Percentiles rank a stretch among this genome's conserved stretches.
These are phyloP conservation scores for Rhea pennata DNA, from an alignment of 2,113 vertebrate species.

Conservation along the genomic window DNA sequence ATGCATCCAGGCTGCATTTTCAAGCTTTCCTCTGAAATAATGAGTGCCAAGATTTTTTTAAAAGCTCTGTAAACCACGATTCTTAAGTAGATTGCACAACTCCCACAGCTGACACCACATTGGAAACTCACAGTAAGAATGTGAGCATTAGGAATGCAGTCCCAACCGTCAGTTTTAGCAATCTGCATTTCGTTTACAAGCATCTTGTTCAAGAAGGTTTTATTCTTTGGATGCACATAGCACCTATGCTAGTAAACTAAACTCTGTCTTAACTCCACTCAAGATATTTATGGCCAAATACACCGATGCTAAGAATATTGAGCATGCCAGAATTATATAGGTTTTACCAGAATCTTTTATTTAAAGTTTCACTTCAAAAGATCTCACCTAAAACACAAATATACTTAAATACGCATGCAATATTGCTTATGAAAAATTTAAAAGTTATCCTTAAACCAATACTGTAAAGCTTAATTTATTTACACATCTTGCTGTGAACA, in stretches of 20 bases:
- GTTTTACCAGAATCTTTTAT: conserved; percentile 41
- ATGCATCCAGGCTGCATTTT: not conserved
- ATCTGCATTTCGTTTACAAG: not conserved
- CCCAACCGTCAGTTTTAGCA: not conserved
- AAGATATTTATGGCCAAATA: not conserved
- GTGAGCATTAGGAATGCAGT: not conserved
- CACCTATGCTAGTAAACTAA: not conserved
- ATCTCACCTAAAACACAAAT: conserved; percentile 9
- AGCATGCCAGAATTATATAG: not conserved
- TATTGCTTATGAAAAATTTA: conserved; percentile 29
- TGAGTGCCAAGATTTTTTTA: not conserved
- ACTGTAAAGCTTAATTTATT: conserved; percentile 49
- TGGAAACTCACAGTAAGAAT: not conserved
- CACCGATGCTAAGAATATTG: not conserved
- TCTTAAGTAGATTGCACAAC: not conserved
- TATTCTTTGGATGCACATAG: not conserved
- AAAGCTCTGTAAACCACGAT: not conserved
- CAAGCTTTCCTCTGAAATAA: not conserved
- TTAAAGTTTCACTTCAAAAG: conserved; percentile 26
- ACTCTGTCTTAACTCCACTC: not conserved
- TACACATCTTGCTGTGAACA: conserved; percentile 11
- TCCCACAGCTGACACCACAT: not conserved
- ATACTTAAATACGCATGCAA: conserved; percentile 41
- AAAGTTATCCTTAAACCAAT: not conserved
- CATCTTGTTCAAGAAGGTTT: not conserved